phyloP scores from a whole-genome alignment of 2,113 vertebrate genomes.

The Varanus komodoensis region DNA sequence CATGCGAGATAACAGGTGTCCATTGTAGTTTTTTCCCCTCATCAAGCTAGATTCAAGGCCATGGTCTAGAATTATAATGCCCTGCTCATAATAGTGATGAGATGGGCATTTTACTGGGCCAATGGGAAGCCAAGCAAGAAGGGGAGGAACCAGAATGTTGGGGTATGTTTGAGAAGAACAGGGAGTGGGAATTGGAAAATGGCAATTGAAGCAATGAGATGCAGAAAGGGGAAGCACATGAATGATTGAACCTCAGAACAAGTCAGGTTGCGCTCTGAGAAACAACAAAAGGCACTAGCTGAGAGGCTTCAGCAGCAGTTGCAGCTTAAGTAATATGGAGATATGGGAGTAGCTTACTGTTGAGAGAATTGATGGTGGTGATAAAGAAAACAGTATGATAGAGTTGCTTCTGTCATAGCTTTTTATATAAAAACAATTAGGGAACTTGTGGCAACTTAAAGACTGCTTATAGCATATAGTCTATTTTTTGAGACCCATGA shows the following conservation, averaged over 20 bases:
- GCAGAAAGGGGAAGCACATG: background rate
- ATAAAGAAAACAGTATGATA: background rate
- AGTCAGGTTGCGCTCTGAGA: background rate
- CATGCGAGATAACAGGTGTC: background rate
- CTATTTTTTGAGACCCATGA: background rate
- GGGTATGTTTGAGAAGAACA: background rate
- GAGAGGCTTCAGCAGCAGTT: background rate
- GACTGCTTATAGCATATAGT: background rate
- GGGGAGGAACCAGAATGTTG: background rate
- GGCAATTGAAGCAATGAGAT: background rate
- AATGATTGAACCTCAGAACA: background rate
- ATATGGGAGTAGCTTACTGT: background rate
- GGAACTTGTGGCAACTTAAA: background rate
- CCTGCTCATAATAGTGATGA: background rate
- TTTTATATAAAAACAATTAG: background rate
- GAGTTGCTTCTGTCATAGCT: background rate
- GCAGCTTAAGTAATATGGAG: background rate
- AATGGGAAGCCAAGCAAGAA: background rate
- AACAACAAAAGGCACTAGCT: background rate
- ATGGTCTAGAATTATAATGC: background rate
- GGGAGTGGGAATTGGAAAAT: background rate
- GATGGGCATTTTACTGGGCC: background rate
- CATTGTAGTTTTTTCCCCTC: background rate
- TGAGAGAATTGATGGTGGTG: background rate
- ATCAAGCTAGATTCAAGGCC: background rate